These are phyloP conservation scores for Lasioglossum zephyrum DNA, from an alignment of 2,888 invertebrate species.

Conservation along the genomic window DNA sequence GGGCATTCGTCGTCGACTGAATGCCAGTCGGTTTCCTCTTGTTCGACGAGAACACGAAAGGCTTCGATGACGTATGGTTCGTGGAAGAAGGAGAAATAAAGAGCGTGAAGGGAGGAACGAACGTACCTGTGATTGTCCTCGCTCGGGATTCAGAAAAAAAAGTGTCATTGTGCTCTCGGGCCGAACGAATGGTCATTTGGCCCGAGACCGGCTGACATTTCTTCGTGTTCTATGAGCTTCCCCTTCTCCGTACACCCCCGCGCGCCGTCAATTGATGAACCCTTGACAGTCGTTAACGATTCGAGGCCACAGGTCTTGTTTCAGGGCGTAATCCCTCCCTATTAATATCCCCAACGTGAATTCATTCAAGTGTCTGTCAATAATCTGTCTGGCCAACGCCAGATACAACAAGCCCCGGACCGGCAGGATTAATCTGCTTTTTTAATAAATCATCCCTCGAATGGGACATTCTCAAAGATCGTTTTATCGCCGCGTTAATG, in stretches of 20 bases:
- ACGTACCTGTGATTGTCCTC: slow-evolving; percentile 70
- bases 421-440: background rate
- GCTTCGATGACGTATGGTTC: slow-evolving; percentile 75
- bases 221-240: slow-evolving; percentile 45
- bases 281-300: slow-evolving; percentile 66
- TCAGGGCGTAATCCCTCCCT: slow-evolving; percentile 31
- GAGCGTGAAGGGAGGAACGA: slow-evolving; percentile 64
- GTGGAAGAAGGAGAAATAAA: slow-evolving; percentile 72
- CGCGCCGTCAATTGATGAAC: slow-evolving; percentile 65
- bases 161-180: slow-evolving; percentile 69
- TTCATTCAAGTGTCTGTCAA: slow-evolving; percentile 40
- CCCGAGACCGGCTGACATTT: slow-evolving; percentile 58
- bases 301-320: slow-evolving; percentile 40
- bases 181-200: slow-evolving; percentile 69
- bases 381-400: slow-evolving; percentile 6
- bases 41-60: slow-evolving; percentile 74
- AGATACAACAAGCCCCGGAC: background rate
- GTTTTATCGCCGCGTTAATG: background rate
- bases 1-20: slow-evolving; percentile 71
- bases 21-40: slow-evolving; percentile 73
- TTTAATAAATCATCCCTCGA: slow-evolving; percentile 1
- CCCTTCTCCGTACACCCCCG: background rate
- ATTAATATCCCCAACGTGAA: slow-evolving; percentile 36
- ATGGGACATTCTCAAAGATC: slow-evolving; percentile 4
- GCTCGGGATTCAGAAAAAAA: slow-evolving; percentile 59